A percentile compares a stretch with the other conserved stretches of the same genome.
phyloP scores from a whole-genome alignment of 30 jellyfish, hydroid and myxozoan genomes.

The Nemopilema nomurai region DNA sequence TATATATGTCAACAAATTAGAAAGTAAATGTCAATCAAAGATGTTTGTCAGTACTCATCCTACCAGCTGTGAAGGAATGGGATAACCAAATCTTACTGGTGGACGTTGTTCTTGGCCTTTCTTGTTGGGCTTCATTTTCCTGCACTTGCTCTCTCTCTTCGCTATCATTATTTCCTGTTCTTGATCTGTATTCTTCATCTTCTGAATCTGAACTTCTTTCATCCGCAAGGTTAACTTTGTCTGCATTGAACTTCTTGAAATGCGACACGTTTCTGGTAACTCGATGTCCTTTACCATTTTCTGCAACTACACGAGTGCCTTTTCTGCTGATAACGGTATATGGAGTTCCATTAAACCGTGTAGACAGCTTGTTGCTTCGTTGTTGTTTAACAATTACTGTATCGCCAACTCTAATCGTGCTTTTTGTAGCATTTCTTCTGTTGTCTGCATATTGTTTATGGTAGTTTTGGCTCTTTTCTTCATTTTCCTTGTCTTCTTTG shows the following conservation, averaged over 20 bases:
- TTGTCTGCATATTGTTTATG: too few species aligned
- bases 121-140: neutral
- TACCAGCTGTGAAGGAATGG: neutral
- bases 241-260: slow-evolving; percentile 15
- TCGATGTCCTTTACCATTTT: neutral
- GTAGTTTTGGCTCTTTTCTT: neutral
- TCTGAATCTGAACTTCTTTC: slow-evolving; percentile 27
- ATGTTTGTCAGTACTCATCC: neutral
- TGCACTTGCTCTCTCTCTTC: slow-evolving; percentile 12
- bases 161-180: slow-evolving; percentile 55
- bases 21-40: neutral
- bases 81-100: neutral
- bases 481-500: slow-evolving; percentile 1
- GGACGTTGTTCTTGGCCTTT: neutral
- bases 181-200: slow-evolving; percentile 48
- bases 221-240: slow-evolving; percentile 40
- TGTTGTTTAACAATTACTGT: slow-evolving; percentile 11
- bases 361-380: slow-evolving; percentile 4
- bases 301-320: slow-evolving; percentile 1
- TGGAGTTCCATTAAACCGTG: slow-evolving; percentile 10
- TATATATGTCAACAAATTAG: neutral
- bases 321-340: neutral
- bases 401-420: slow-evolving; percentile 6
- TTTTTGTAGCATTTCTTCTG: neutral
- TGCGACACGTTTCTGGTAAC: slow-evolving; percentile 13